Evolutionary conservation across 2,113 vertebrate genomes (phyloP).

Genomic region (Rynchops niger): DNA sequence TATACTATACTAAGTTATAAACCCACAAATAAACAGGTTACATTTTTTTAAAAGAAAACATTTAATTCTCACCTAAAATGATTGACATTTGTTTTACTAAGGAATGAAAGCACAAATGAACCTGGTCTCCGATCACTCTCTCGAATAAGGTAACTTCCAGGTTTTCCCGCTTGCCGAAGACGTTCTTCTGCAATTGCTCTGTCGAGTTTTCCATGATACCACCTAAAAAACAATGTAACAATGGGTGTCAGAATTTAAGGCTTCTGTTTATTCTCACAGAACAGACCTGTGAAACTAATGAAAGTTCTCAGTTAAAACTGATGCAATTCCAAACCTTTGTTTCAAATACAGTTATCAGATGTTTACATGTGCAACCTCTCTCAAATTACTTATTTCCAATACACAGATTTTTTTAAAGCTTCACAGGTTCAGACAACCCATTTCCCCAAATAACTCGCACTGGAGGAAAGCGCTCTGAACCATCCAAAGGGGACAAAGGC

Average conservation of each 20-base stretch:
- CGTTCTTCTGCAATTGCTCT: slow-evolving; percentile 95
- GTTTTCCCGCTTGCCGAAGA: slow-evolving; percentile 87
- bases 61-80: slow-evolving; percentile 89
- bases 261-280: not conserved
- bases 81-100: slow-evolving; percentile 93
- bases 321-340: not conserved
- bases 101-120: slow-evolving; percentile 97
- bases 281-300: not conserved
- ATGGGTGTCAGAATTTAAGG: not conserved
- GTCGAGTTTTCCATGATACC: slow-evolving; percentile 99
- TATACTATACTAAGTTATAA: not conserved
- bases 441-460: not conserved
- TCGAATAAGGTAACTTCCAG: slow-evolving; percentile 97
- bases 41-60: not conserved
- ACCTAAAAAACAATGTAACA: slow-evolving; percentile 75
- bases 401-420: not conserved
- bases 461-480: not conserved
- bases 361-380: not conserved
- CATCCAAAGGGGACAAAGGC: not conserved
- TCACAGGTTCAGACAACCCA: not conserved
- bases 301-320: not conserved
- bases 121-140: slow-evolving; percentile 97
- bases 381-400: slow-evolving; percentile 7
- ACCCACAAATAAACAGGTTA: not conserved
- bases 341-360: not conserved